phyloP scores from a whole-genome alignment of 2,888 invertebrate genomes.

The Leptogaster cylindrica region DNA sequence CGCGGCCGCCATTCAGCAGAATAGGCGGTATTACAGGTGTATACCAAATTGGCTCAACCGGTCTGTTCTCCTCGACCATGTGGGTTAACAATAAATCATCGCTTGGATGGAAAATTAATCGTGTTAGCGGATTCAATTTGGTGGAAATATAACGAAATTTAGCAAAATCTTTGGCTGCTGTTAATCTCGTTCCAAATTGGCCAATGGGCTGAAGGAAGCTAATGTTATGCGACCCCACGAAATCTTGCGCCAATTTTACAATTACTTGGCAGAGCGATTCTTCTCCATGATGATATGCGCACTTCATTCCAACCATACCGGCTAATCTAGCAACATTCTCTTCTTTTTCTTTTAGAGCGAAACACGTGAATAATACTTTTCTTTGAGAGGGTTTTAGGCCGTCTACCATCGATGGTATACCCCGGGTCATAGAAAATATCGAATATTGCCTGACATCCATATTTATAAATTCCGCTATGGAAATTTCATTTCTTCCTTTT shows the following conservation, averaged over 20 bases:
- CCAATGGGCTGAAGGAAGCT: slow-evolving; percentile 94
- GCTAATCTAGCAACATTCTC: slow-evolving; percentile 98
- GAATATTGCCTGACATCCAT: slow-evolving; percentile 94
- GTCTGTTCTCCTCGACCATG: slow-evolving; percentile 92
- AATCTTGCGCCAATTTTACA: slow-evolving; percentile 96
- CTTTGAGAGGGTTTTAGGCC: slow-evolving; percentile 98
- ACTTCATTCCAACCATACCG: slow-evolving; percentile 95
- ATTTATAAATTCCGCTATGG: slow-evolving; percentile 92
- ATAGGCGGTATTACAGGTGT: slow-evolving; percentile 96
- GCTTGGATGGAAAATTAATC: slow-evolving; percentile 83
- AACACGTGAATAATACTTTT: slow-evolving; percentile 92
- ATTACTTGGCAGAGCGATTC: slow-evolving; percentile 92
- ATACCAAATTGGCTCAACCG: slow-evolving; percentile 94
- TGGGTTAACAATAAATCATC: slow-evolving; percentile 89
- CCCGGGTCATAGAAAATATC: slow-evolving; percentile 89
- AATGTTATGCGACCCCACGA: slow-evolving; percentile 97
- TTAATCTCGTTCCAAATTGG: slow-evolving; percentile 92
- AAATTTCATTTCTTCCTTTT: slow-evolving; percentile 81
- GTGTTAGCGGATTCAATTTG: slow-evolving; percentile 80
- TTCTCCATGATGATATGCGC: slow-evolving; percentile 99
- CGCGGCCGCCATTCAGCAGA: slow-evolving; percentile 95
- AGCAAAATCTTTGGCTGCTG: slow-evolving; percentile 96
- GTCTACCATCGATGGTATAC: slow-evolving; percentile 73
- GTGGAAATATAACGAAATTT: slow-evolving; percentile 99
- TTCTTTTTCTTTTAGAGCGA: slow-evolving; percentile 94